A percentile compares a stretch with the other conserved stretches of the same genome.
Evolutionary conservation across 2,113 vertebrate species (phyloP).

Genomic region (Trogon melanurus): DNA sequence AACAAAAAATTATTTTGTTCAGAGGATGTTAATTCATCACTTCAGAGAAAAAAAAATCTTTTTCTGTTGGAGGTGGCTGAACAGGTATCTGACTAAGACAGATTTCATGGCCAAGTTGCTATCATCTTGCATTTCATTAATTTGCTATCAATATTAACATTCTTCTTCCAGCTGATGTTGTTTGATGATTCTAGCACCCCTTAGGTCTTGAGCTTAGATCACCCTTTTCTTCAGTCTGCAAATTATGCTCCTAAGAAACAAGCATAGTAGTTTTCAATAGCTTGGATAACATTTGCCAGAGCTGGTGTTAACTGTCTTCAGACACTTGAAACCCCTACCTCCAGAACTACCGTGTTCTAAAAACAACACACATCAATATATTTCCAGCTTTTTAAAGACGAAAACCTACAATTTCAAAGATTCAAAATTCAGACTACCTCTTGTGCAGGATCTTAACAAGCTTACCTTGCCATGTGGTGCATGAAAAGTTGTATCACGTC

Average conservation of each 20-base stretch:
- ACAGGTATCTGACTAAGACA: not conserved
- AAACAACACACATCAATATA: not conserved
- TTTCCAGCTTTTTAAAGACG: not conserved
- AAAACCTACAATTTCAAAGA: not conserved
- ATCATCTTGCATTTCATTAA: not conserved
- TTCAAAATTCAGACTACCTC: not conserved
- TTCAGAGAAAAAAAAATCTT: not conserved
- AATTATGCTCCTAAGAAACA: not conserved
- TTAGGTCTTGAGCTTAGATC: not conserved
- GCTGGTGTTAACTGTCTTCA: not conserved
- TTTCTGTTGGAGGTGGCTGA: slow-evolving; percentile 3
- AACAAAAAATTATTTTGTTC: not conserved
- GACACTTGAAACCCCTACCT: not conserved
- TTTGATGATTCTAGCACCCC: not conserved
- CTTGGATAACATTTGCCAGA: not conserved
- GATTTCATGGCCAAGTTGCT: not conserved
- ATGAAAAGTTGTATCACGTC: not conserved
- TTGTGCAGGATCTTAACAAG: not conserved
- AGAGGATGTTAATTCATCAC: not conserved
- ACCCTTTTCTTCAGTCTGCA: not conserved
- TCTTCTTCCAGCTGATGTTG: not conserved
- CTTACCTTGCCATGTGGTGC: not conserved
- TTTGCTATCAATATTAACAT: not conserved
- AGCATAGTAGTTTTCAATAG: not conserved
- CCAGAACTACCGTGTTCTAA: not conserved